phyloP scores from a whole-genome alignment of 1,140 invertebrate species.

The Aphelinus certus region DNA sequence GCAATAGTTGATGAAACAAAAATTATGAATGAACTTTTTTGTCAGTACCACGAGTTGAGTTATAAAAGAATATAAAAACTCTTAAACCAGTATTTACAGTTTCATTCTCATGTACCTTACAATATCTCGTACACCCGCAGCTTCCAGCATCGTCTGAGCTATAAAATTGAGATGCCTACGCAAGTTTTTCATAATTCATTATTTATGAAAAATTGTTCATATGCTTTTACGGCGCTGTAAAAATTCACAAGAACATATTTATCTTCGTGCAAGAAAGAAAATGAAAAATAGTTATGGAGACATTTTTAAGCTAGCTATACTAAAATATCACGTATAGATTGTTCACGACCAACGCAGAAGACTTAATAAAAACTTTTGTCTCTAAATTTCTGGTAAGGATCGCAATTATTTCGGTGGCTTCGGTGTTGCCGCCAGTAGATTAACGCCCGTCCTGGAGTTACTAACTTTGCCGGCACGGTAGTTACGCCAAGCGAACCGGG shows the following conservation, averaged over 20 bases:
- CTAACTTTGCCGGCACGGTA: conserved; percentile 14
- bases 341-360: not conserved
- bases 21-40: too few relatives aligned
- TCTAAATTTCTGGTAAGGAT: conserved; percentile 21
- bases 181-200: not conserved
- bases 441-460: conserved; percentile 6
- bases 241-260: not conserved
- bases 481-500: not conserved
- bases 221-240: conserved; percentile 3
- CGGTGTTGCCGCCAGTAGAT: conserved; percentile 2
- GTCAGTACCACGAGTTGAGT: too few relatives aligned
- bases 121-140: too few relatives aligned
- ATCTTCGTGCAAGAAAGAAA: not conserved
- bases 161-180: too few relatives aligned
- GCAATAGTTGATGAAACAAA: too few relatives aligned
- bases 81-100: too few relatives aligned
- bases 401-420: conserved; percentile 21
- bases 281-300: not conserved
- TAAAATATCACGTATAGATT: too few relatives aligned
- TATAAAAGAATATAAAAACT: too few relatives aligned
- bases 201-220: not conserved
- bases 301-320: too few relatives aligned
- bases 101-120: too few relatives aligned
- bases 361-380: conserved; percentile 34
- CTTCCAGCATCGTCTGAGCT: too few relatives aligned